phyloP scores from a whole-genome alignment of 2,113 vertebrate species.

The Pholis gunnellus region DNA sequence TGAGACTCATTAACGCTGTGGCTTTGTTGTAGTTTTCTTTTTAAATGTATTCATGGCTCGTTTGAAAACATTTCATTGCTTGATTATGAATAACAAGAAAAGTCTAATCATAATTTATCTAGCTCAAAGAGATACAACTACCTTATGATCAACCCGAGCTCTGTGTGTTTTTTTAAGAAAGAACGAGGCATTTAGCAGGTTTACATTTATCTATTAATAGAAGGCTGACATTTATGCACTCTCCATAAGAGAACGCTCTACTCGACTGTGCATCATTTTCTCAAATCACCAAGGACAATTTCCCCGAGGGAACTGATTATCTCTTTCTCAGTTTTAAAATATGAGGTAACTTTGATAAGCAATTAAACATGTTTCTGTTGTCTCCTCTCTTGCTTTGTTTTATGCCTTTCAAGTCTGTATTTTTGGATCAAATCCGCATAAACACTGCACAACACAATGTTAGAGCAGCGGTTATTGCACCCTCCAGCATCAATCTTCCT shows the following conservation, averaged over 20 bases:
- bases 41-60: constrained; percentile 47
- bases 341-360: constrained; percentile 86
- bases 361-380: constrained; percentile 84
- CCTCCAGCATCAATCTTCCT: constrained; percentile 65
- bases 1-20: constrained; percentile 56
- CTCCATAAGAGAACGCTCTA: constrained; percentile 60
- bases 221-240: constrained; percentile 82
- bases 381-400: constrained; percentile 74
- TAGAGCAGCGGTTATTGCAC: constrained; percentile 55
- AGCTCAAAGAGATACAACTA: constrained; percentile 62
- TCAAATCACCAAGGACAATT: constrained; percentile 83
- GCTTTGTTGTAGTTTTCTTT: constrained; percentile 39
- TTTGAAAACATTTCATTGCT: constrained; percentile 61
- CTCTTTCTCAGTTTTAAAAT: constrained; percentile 74
- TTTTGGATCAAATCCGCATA: constrained; percentile 77
- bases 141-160: constrained; percentile 43
- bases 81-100: constrained; percentile 59
- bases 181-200: constrained; percentile 66
- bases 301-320: constrained; percentile 83
- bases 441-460: constrained; percentile 56
- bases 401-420: constrained; percentile 79
- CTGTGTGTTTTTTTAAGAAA: constrained; percentile 46
- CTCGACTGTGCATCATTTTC: constrained; percentile 70
- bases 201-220: constrained; percentile 82
- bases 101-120: constrained; percentile 45